phyloP scores from a whole-genome alignment of 2,113 vertebrate genomes.

The Sprattus sprattus region DNA sequence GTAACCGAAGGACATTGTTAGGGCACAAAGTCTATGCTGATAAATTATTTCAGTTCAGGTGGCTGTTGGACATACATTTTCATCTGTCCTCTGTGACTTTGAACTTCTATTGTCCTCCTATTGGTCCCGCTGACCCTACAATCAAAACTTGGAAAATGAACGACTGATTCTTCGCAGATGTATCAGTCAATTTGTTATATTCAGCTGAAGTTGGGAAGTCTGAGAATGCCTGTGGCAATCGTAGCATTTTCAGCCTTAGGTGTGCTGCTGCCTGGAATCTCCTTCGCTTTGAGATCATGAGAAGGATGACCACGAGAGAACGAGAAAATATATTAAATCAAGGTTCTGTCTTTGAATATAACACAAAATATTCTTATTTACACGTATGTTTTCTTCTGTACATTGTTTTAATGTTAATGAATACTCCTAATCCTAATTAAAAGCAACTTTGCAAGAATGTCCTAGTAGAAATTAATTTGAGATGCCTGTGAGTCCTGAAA shows the following conservation, averaged over 20 bases:
- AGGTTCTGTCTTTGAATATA: conserved; percentile 59
- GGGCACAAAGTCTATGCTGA: not conserved
- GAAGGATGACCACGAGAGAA: conserved; percentile 47
- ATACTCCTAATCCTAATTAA: conserved; percentile 16
- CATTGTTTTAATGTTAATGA: conserved; percentile 41
- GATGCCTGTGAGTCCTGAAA: not conserved
- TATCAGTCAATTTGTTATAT: not conserved
- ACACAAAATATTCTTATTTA: conserved; percentile 78
- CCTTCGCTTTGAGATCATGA: conserved; percentile 38
- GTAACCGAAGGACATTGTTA: not conserved
- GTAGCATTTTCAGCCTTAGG: not conserved
- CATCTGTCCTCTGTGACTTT: not conserved
- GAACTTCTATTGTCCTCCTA: not conserved
- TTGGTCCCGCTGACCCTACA: no score
- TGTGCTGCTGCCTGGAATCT: not conserved
- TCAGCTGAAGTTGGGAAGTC: not conserved
- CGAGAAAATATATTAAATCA: conserved; percentile 49
- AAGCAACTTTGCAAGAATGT: conserved; percentile 36
- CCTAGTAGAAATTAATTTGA: conserved; percentile 10
- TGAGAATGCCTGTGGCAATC: not conserved
- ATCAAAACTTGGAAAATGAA: not conserved
- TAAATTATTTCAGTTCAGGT: not conserved
- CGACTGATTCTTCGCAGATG: not conserved
- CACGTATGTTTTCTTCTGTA: conserved; percentile 54
- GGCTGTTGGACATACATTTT: not conserved